phyloP scores from a whole-genome alignment of 2,888 invertebrate species.

The Slavum lentiscoides region DNA sequence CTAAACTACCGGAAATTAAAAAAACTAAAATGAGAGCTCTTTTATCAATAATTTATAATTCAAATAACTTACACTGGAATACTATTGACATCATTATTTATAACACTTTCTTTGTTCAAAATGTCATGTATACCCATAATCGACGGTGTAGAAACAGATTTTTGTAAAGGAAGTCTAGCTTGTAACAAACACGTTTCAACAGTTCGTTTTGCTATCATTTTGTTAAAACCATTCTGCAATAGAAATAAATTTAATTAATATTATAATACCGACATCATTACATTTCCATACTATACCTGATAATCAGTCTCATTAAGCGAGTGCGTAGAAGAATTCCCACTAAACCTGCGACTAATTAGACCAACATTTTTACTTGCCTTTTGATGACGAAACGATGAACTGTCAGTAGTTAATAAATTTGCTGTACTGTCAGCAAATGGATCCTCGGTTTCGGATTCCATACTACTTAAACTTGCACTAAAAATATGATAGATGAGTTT shows the following conservation, averaged over 20 bases:
- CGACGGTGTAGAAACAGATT: conserved; percentile 87
- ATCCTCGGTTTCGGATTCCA: conserved; percentile 85
- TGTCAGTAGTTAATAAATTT: conserved; percentile 61
- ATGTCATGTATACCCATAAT: conserved; percentile 74
- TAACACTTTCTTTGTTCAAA: conserved; percentile 46
- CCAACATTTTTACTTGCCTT: conserved; percentile 57
- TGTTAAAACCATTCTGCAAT: conserved; percentile 73
- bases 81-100: conserved; percentile 45
- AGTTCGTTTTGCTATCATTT: conserved; percentile 68
- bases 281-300: conserved; percentile 65
- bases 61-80: conserved; percentile 41
- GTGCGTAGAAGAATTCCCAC: conserved; percentile 70
- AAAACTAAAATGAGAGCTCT: conserved; percentile 49
- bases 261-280: background rate
- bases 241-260: conserved; percentile 14
- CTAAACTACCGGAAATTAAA: conserved; percentile 1
- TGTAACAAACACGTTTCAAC: conserved; percentile 64
- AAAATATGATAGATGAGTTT: conserved; percentile 57
- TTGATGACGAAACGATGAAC: conserved; percentile 61
- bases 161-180: conserved; percentile 79
- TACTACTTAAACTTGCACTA: conserved; percentile 75
- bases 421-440: conserved; percentile 62
- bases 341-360: conserved; percentile 53
- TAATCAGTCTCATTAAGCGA: conserved; percentile 87
- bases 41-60: background rate